Evolutionary conservation across 2,888 invertebrate species (phyloP), one percentile per base, ranked within the genome.

Genomic region (Tetragonisca angustula): DNA sequence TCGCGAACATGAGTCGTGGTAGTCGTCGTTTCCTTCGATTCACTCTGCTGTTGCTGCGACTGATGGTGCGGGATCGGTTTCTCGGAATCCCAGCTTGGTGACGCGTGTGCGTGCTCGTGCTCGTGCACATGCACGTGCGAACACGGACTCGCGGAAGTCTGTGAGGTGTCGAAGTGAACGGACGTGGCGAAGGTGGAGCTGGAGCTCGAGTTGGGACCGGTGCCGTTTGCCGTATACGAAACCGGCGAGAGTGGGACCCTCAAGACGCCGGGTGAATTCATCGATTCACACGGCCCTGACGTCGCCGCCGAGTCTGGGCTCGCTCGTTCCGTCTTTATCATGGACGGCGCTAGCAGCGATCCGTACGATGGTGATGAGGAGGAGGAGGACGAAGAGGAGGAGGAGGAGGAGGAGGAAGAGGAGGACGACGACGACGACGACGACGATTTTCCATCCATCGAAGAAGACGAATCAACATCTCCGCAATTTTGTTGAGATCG

Each of bases 271-370:
- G 90, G 92, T 32, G 92, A 90, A 75, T 85, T 81, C 24, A 87
- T 81, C 56, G 90, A 77, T 79, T 91, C 92, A 91, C 89, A 92
- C 91, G 91, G 90, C 95, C 87, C 95, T 95, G 86, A 90, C 88
- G 91, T 90, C 91, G 91, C 92, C 93, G 87, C 87, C 74, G 91
- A 91, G 92, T 93, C 93, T 89, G 93, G 93, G 87, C 93, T 93
- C 78, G 92, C 91, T 89, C 92, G 93, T 86, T 92, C 93, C 85
- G 89, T 90, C 90, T 93, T 93, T 90, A 92, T 91, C 95, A 88
- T 94, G 94, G 87, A 91, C 93, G 86, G 88, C 90, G 87, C 91
- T 93, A 85, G 92, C 93, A 89, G 93, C 94, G 81, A 86, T 91
- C 84, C 89, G 79, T 90, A 88, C 73, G 43, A 43, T 43, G 43